These are phyloP conservation scores for Rhegmatorhina hoffmannsi DNA, from an alignment of 2,113 vertebrate species.

Conservation along the genomic window DNA sequence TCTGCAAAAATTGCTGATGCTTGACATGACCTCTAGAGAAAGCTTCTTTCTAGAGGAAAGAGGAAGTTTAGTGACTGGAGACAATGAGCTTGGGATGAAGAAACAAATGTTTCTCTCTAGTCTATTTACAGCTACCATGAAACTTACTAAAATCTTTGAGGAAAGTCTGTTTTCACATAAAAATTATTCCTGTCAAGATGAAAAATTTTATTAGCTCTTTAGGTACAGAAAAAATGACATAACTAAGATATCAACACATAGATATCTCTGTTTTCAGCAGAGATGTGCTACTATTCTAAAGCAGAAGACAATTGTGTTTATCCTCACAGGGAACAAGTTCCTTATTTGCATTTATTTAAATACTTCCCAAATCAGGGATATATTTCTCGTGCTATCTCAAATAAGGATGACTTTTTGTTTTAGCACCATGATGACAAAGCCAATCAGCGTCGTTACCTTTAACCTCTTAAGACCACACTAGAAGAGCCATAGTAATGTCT, in stretches of 20 bases:
- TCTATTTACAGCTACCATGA: not conserved
- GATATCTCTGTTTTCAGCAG: not conserved
- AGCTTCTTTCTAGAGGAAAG: not conserved
- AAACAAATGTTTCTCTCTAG: not conserved
- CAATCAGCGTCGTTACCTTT: not conserved
- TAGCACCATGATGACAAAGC: not conserved
- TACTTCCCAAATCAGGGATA: not conserved
- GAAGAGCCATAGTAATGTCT: not conserved
- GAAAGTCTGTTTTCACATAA: not conserved
- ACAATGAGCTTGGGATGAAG: not conserved
- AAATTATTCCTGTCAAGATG: not conserved
- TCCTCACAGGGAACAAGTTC: not conserved
- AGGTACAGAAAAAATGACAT: slow-evolving; percentile 15
- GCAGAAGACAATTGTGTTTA: not conserved
- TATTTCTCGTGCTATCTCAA: not conserved
- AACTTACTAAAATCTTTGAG: not conserved
- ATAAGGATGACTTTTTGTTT: not conserved
- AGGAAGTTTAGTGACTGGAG: not conserved
- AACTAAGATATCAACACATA: not conserved
- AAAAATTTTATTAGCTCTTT: slow-evolving; percentile 17
- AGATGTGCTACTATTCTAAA: not conserved
- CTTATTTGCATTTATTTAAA: not conserved
- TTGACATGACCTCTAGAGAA: slow-evolving; percentile 13
- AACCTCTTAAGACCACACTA: not conserved
- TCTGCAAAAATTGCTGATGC: slow-evolving; percentile 5